A percentile compares a stretch with the other conserved stretches of the same genome.
Evolutionary conservation across 2,888 invertebrate genomes (phyloP).

Genomic region (Lutraria lutraria): DNA sequence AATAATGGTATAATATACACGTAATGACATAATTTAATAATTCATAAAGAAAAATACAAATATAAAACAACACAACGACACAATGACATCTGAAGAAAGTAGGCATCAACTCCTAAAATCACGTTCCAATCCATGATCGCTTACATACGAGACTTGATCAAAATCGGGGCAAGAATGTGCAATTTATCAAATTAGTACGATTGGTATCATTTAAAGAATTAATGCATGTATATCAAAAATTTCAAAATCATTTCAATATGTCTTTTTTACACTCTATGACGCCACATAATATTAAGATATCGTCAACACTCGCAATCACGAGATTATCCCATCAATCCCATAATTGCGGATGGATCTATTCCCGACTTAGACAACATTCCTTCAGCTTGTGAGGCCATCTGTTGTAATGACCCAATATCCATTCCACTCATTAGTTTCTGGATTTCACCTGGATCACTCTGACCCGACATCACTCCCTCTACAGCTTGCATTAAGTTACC

Average conservation of each 20-base stretch:
- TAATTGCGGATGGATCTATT: conserved; percentile 50
- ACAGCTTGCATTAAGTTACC: conserved; percentile 64
- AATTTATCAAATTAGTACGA: too few relatives aligned
- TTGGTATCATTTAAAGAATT: too few relatives aligned
- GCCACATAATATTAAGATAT: neutral
- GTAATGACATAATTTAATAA: neutral
- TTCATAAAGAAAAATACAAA: neutral
- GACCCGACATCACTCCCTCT: conserved; percentile 59
- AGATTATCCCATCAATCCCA: conserved; percentile 37
- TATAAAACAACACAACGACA: neutral
- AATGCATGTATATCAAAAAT: too few relatives aligned
- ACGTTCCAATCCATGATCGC: neutral
- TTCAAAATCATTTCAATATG: too few relatives aligned
- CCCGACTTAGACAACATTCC: conserved; percentile 57
- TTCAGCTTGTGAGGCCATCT: conserved; percentile 62
- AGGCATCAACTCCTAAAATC: neutral
- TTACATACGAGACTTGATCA: neutral
- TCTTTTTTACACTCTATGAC: too few relatives aligned
- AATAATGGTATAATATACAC: too few relatives aligned
- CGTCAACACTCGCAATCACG: neutral
- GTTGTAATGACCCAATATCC: conserved; percentile 39
- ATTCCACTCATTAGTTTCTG: conserved; percentile 45
- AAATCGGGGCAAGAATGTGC: too few relatives aligned
- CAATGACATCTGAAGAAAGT: neutral
- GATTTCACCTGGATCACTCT: conserved; percentile 49